Conservation (phyloP, 2,113 vertebrate species). For the Zosterops hypoxanthus region DNA sequence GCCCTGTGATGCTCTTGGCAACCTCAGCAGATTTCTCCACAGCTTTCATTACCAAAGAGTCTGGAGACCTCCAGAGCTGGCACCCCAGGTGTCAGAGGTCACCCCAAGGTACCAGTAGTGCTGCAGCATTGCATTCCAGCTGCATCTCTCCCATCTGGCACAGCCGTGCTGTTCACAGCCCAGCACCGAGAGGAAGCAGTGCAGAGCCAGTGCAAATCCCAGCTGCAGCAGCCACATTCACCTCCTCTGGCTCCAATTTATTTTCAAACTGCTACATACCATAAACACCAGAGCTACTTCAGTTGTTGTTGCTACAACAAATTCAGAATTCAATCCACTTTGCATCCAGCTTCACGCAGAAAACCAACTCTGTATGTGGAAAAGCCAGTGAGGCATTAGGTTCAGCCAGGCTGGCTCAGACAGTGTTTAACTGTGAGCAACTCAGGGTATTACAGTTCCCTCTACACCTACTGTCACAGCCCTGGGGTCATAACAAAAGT, state of each 20-base stretch:
- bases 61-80: neutral
- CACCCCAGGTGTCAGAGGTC: neutral
- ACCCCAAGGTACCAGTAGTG: neutral
- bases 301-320: neutral
- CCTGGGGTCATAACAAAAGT: neutral
- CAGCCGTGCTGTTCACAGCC: rapidly evolving
- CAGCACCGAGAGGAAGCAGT: neutral
- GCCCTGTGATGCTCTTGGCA: neutral
- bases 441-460: neutral
- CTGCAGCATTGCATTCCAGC: neutral
- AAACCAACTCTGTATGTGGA: neutral
- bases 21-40: neutral
- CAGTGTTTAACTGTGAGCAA: neutral
- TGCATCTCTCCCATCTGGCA: neutral
- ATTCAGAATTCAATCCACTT: neutral
- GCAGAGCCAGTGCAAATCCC: neutral
- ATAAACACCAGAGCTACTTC: neutral
- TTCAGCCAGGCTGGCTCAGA: neutral
- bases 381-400: neutral
- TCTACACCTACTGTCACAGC: neutral
- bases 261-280: neutral
- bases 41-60: neutral
- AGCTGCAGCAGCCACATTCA: rapidly evolving
- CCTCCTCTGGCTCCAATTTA: neutral
- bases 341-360: neutral